phyloP scores from a whole-genome alignment of 2,113 vertebrate genomes.

The Chionomys nivalis region DNA sequence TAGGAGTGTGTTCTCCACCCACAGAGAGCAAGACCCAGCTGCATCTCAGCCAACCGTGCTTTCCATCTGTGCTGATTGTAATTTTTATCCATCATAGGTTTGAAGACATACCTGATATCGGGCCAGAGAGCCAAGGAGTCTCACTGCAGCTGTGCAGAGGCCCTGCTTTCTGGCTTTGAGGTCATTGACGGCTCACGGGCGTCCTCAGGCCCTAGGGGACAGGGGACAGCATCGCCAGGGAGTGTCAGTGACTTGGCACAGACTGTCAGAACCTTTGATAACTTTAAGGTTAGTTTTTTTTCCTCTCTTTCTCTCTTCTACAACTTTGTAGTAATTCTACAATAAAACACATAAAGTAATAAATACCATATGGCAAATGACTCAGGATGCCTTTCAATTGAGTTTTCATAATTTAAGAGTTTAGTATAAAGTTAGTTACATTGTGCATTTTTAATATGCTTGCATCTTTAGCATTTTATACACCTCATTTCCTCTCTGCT shows the following conservation, averaged over 20 bases:
- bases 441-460: constrained; percentile 53
- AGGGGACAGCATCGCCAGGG: constrained; percentile 80
- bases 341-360: constrained; percentile 54
- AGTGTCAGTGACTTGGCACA: constrained; percentile 82
- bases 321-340: constrained; percentile 69
- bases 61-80: constrained; percentile 74
- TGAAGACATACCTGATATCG: constrained; percentile 97
- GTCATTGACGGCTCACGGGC: constrained; percentile 79
- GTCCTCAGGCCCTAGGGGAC: constrained; percentile 78
- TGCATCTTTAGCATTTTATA: neutral
- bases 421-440: constrained; percentile 39
- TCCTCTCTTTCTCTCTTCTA: constrained; percentile 56
- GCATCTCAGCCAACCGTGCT: neutral
- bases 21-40: constrained; percentile 30
- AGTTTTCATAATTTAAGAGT: constrained; percentile 39
- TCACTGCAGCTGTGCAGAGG: constrained; percentile 91
- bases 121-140: constrained; percentile 90
- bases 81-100: constrained; percentile 86
- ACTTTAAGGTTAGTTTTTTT: constrained; percentile 87
- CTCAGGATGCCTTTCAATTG: constrained; percentile 8
- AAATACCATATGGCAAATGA: neutral
- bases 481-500: constrained; percentile 17
- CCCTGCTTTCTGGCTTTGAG: constrained; percentile 85
- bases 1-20: constrained; percentile 39
- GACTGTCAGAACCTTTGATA: constrained; percentile 82